Evolutionary conservation across 2,113 vertebrate genomes (phyloP), one percentile per base, ranked within the genome.

Genomic region (Phrynosoma blainvillii): DNA sequence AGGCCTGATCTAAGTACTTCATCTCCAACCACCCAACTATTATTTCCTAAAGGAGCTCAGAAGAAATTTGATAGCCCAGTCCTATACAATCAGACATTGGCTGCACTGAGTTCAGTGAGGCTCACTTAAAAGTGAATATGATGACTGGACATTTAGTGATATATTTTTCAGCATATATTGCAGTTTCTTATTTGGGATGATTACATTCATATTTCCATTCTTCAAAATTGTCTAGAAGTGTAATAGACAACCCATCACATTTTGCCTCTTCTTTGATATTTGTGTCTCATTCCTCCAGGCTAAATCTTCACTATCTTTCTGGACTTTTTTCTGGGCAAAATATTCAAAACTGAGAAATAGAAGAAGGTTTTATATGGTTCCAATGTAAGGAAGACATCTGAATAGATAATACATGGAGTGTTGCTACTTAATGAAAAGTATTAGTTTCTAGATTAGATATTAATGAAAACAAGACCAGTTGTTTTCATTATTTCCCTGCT

Each of bases 401-500:
- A 71, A 62, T 79, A 89, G 47, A 52, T 73, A 1, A 32, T 4
- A 9, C 40, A 36, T 75, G 4, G 20, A 56, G 4, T 59, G 2
- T 56, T 82, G 71, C 59, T 77, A 73, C 78, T 65, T n/a, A 79
- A 68, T 27, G 62, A 36, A 89, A 88, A 52, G 30, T 25, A 62
- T 42, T 87, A 75, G 6, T 2, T 78, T 20, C 16, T 11, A 85
- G 18, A 40, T 1, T 23, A 1, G 56, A 80, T 77, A 90, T 59
- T 23, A 84, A 73, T 68, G 42, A 84, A 3, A 30, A 5, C 27
- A 0, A 70, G 71, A 32, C 0, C n/a, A 56, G 21, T n/a, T 0
- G 40, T 7, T 86, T 76, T 89, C 74, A 5, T 40, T 27, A 0
- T 70, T 79, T 79, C 52, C 13, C 65, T 47, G 4, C 32, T 32